Conservation (phyloP, 2,113 vertebrate species). For the Boulengeromyrus knoepffleri region DNA sequence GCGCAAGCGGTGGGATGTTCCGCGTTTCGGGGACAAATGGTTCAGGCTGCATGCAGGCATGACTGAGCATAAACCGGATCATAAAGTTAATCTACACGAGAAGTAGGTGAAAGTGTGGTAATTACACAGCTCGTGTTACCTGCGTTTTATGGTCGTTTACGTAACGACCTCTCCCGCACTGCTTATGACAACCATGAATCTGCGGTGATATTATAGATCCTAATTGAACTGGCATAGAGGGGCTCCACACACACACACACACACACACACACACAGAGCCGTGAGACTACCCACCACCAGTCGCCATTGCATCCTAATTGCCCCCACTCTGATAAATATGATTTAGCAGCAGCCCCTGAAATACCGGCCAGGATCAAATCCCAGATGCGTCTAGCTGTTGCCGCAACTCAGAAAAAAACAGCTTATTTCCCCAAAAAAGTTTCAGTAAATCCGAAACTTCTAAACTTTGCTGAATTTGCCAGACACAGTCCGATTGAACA, state of each 20-base stretch:
- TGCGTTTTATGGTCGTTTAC: neutral
- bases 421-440: neutral
- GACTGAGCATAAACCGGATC: neutral
- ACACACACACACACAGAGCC: neutral
- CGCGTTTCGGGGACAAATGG: neutral
- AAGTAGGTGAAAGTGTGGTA: neutral
- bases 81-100: neutral
- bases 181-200: neutral
- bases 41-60: neutral
- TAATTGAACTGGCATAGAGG: neutral
- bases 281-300: neutral
- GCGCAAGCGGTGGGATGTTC: neutral
- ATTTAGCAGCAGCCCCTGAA: neutral
- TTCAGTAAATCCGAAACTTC: neutral
- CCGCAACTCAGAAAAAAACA: neutral
- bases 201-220: neutral
- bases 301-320: neutral
- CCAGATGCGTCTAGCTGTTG: neutral
- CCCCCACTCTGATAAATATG: neutral
- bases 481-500: neutral
- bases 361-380: neutral
- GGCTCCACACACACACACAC: neutral
- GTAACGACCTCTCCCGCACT: neutral
- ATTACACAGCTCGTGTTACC: neutral
- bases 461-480: neutral